Percentiles rank a stretch among this genome's conserved stretches.
Conservation (phyloP, 2,797 vertebrate species). For the Apogon talboti region DNA sequence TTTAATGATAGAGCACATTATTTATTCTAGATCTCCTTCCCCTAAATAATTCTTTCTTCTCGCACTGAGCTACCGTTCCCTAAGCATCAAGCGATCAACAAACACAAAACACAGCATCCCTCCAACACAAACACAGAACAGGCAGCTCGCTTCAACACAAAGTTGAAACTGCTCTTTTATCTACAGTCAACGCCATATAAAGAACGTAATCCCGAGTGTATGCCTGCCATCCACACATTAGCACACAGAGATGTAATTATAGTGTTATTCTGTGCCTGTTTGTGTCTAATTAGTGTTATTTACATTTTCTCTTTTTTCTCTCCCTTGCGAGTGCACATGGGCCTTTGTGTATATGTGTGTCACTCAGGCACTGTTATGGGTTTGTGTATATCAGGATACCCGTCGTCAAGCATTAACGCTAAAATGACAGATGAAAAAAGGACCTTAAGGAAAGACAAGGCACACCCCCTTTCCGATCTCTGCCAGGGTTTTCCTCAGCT, state of each 20-base stretch:
- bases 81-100: constrained; percentile 70
- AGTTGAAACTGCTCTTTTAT: constrained; percentile 68
- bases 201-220: constrained; percentile 68
- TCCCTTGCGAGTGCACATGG: constrained; percentile 20
- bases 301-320: constrained; percentile 57
- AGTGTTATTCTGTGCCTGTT: constrained; percentile 65
- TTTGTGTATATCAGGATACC: constrained; percentile 69
- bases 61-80: constrained; percentile 66
- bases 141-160: constrained; percentile 56
- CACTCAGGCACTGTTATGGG: constrained; percentile 45
- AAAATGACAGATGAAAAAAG: constrained; percentile 59
- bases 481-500: constrained; percentile 55
- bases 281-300: constrained; percentile 79
- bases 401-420: constrained; percentile 72
- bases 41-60: constrained; percentile 60
- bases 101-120: constrained; percentile 72
- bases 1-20: constrained; percentile 69
- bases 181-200: constrained; percentile 66
- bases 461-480: constrained; percentile 39
- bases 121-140: constrained; percentile 68
- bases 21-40: constrained; percentile 61
- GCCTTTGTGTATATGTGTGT: constrained; percentile 20
- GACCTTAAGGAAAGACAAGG: constrained; percentile 36
- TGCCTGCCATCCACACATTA: constrained; percentile 70
- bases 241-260: constrained; percentile 76